These are phyloP conservation scores for Baryphthengus martii DNA, from an alignment of 2,113 vertebrate species.

Conservation along the genomic window DNA sequence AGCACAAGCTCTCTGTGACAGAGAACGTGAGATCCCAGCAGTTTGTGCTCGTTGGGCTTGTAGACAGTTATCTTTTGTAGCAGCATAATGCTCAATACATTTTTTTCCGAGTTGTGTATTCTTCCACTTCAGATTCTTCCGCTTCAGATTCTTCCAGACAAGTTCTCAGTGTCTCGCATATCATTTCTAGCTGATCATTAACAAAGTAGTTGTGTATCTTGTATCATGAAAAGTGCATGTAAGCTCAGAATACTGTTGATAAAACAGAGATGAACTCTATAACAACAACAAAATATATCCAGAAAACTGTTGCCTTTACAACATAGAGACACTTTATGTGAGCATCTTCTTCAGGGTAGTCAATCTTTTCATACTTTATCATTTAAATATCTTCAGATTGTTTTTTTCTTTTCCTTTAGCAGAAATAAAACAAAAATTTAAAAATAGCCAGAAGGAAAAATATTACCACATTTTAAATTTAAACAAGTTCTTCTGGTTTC, in stretches of 20 bases:
- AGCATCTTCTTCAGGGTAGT: not conserved
- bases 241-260: not conserved
- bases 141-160: not conserved
- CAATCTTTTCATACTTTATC: not conserved
- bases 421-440: not conserved
- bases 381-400: not conserved
- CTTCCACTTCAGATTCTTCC: not conserved
- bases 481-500: not conserved
- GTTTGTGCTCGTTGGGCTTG: not conserved
- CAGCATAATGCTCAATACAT: not conserved
- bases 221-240: not conserved
- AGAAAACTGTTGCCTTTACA: not conserved
- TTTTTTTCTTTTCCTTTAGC: not conserved
- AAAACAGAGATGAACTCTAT: not conserved
- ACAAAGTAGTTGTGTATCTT: not conserved
- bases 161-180: not conserved
- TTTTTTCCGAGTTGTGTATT: not conserved
- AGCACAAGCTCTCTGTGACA: not conserved
- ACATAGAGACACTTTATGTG: not conserved
- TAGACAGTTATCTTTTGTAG: not conserved
- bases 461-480: not conserved
- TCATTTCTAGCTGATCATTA: not conserved
- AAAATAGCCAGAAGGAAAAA: slow-evolving; percentile 21
- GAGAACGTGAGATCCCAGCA: not conserved
- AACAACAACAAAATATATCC: not conserved